phyloP scores from a whole-genome alignment of 2,888 invertebrate species.

The Apamea sordens region DNA sequence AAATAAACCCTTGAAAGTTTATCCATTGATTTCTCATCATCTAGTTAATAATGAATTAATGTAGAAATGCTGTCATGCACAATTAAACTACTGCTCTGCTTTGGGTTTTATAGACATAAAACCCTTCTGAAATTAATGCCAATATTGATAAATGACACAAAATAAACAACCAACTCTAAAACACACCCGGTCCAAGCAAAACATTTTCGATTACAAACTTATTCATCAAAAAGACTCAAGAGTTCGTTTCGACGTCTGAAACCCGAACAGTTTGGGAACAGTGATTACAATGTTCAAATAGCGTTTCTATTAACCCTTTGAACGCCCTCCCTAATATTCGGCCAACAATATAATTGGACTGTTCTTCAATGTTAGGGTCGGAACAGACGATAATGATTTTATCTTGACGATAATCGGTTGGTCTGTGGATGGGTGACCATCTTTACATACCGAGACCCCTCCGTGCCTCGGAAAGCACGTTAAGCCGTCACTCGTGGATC shows the following conservation, averaged over 20 bases:
- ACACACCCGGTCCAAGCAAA: background rate
- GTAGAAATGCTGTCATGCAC: too few relatives aligned
- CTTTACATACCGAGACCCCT: too few relatives aligned
- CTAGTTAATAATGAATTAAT: too few relatives aligned
- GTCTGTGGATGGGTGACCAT: too few relatives aligned
- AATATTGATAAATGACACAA: background rate
- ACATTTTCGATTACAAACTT: constrained; percentile 35
- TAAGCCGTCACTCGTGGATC: too few relatives aligned
- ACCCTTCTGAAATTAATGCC: background rate
- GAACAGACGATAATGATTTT: background rate
- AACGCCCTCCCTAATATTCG: constrained; percentile 47
- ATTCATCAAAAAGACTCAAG: constrained; percentile 42
- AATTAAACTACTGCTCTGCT: too few relatives aligned
- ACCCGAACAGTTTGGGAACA: constrained; percentile 46
- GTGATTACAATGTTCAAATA: constrained; percentile 57
- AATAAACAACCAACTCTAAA: constrained; percentile 5
- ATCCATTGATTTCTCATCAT: too few relatives aligned
- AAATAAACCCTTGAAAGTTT: too few relatives aligned
- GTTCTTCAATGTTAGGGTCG: background rate
- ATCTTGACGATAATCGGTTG: background rate
- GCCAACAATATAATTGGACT: constrained; percentile 46
- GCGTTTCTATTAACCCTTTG: constrained; percentile 51
- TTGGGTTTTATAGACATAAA: too few relatives aligned
- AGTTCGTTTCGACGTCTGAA: constrained; percentile 25
- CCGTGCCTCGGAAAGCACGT: too few relatives aligned